phyloP scores from a whole-genome alignment of 2,797 vertebrate species.

The Sebastes taczanowskii region DNA sequence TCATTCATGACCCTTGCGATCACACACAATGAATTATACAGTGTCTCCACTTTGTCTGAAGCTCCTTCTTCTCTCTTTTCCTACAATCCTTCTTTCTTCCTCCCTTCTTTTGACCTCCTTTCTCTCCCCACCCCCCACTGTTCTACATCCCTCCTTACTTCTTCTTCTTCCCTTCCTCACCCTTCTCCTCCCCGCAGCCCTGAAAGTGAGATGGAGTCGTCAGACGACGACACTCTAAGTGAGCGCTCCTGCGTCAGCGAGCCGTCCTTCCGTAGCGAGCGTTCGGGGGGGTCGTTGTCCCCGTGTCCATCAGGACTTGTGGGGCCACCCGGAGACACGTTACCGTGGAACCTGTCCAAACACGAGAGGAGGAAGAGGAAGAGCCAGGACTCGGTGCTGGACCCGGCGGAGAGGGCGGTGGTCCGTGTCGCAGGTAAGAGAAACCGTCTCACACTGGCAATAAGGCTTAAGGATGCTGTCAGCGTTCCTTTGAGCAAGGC shows the following conservation, averaged over 20 bases:
- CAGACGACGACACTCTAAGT: slow-evolving; percentile 97
- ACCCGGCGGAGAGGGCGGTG: slow-evolving; percentile 96
- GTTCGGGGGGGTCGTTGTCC: slow-evolving; percentile 93
- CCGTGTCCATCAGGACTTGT: slow-evolving; percentile 88
- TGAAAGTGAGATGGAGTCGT: slow-evolving; percentile 90
- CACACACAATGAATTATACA: slow-evolving; percentile 67
- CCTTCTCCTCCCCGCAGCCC: slow-evolving; percentile 42
- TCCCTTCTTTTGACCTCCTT: slow-evolving; percentile 53
- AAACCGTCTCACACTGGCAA: neutral
- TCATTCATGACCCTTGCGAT: slow-evolving; percentile 54
- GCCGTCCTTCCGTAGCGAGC: slow-evolving; percentile 92
- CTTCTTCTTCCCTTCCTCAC: neutral
- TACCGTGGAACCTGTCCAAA: slow-evolving; percentile 96
- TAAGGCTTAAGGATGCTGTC: no score
- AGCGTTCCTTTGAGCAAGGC: slow-evolving; percentile 6
- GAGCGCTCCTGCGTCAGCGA: slow-evolving; percentile 94
- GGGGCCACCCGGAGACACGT: slow-evolving; percentile 91
- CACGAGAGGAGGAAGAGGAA: slow-evolving; percentile 96
- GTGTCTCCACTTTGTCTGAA: slow-evolving; percentile 5
- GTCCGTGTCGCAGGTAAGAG: slow-evolving; percentile 94
- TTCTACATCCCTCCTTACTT: neutral
- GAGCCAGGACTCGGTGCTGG: slow-evolving; percentile 95
- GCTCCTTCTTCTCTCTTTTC: slow-evolving; percentile 3
- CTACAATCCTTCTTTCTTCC: neutral
- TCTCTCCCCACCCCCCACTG: slow-evolving; percentile 21